Evolutionary conservation across 1,140 invertebrate genomes (phyloP).

Genomic region (Galendromus occidentalis): DNA sequence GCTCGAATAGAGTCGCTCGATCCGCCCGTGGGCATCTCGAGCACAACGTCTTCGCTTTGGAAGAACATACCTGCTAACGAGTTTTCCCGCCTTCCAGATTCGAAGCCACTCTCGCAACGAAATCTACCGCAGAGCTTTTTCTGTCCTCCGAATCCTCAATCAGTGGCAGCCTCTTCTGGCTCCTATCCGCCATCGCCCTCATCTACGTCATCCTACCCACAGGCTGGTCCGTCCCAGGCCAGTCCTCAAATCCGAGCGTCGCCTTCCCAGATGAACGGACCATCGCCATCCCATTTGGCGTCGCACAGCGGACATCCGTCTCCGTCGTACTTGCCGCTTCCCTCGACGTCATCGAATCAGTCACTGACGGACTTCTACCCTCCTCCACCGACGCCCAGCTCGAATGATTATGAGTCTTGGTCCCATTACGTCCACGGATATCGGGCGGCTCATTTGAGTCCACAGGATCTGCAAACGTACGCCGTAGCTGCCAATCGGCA

Average conservation of each 20-base stretch:
- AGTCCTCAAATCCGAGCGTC: background rate
- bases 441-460: background rate
- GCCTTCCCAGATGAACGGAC: background rate
- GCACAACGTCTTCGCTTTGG: no score
- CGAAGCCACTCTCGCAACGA: background rate
- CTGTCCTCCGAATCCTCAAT: background rate
- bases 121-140: background rate
- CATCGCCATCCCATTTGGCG: background rate
- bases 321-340: background rate
- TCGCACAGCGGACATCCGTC: background rate
- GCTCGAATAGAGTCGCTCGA: no score
- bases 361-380: background rate
- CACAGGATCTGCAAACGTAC: background rate
- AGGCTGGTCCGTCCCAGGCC: background rate
- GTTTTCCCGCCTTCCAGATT: background rate
- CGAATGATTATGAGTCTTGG: background rate
- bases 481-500: background rate
- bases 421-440: background rate
- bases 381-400: background rate
- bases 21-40: no score
- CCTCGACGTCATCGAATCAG: background rate
- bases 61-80: no score
- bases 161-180: background rate
- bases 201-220: conserved; percentile 4
- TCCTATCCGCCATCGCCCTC: background rate